Evolutionary conservation across 2,888 invertebrate genomes (phyloP), one percentile per base, ranked within the genome.

Genomic region (Agrilus biguttatus): DNA sequence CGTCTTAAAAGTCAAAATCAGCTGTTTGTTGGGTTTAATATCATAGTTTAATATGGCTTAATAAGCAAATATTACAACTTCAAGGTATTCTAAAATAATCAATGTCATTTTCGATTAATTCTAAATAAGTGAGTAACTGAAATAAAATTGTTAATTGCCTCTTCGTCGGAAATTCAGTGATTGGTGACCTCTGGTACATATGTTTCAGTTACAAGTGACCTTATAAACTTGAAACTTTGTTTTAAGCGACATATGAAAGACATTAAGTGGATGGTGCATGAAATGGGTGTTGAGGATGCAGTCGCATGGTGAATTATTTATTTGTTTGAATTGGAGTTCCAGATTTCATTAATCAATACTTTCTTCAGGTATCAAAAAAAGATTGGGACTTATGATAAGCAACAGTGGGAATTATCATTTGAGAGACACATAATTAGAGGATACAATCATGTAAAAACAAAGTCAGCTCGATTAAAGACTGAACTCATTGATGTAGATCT

Each of bases 321-420:
- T 28, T 10, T 28, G 7, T 10, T 28, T 28, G 2, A 10, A 10
- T 28, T 28, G 2, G 10, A 10, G 2, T 8, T 28, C 33, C 12
- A 12, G 13, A 12, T 14, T 28, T 41, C 40, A n/a, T 36, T 13
- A 17, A 36, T 36, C n/a, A 32, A 38, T 40, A 32, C 23, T 41
- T 49, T 44, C 56, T 58, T 13, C 52, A 89, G 91, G 87, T 91
- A 91, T 72, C 90, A 91, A 65, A 87, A 87, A 65, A 89, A 92
- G 75, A 95, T 96, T 67, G 92, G 93, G 59, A 87, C 88, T 21
- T 93, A 95, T 70, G 95, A 96, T 70, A 93, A 93, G 63, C 91
- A 93, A 59, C 82, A 87, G 77, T 96, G 95, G 95, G 96, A 96
- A 66, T 88, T 87, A 54, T 90, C 88, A 56, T 84, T 95, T 52